Evolutionary conservation across 2,797 vertebrate species (phyloP).

Genomic region (Myotis planiceps): DNA sequence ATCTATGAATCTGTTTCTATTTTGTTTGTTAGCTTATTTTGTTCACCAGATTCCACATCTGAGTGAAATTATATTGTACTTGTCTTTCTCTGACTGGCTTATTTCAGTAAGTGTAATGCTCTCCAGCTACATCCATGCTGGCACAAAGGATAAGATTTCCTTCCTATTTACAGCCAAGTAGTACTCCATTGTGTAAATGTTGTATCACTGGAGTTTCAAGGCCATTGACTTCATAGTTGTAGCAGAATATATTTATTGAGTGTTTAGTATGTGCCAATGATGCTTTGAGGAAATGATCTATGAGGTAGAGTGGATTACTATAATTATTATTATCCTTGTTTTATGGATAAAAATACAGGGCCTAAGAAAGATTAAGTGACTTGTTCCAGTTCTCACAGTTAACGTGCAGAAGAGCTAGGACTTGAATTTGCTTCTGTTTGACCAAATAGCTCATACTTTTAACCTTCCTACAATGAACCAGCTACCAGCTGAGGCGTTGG

Average conservation of each 20-base stretch:
- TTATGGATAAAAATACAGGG: constrained; percentile 2
- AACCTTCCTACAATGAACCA: not conserved
- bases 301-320: not conserved
- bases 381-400: not conserved
- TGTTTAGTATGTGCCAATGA: not conserved
- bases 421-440: not conserved
- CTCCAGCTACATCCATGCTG: not conserved
- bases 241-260: not conserved
- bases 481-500: not conserved
- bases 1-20: not conserved
- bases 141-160: not conserved
- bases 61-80: not conserved
- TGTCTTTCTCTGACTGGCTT: not conserved
- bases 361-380: not conserved
- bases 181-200: not conserved
- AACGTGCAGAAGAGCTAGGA: not conserved
- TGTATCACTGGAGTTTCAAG: not conserved
- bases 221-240: constrained; percentile 2
- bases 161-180: not conserved
- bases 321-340: constrained; percentile 26
- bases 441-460: constrained; percentile 12
- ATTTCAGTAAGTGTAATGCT: not conserved
- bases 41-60: not conserved
- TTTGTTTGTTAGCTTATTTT: not conserved
- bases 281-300: not conserved